Conservation (phyloP, 2,797 vertebrate species). For the Sandelia bainsii region DNA sequence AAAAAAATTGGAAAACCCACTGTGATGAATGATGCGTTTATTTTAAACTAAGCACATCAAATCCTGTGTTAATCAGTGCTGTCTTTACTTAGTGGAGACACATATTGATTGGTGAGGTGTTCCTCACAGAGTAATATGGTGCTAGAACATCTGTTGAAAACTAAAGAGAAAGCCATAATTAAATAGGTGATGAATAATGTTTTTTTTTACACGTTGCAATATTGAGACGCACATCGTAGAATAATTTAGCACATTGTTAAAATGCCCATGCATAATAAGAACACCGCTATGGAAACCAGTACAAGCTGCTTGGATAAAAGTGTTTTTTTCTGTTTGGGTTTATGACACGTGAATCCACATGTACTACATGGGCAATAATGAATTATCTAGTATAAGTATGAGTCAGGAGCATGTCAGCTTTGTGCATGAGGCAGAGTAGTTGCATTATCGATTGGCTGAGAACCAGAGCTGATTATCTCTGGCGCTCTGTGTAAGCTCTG, state of each 20-base stretch:
- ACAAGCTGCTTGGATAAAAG: slow-evolving; percentile 8
- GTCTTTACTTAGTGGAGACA: slow-evolving; percentile 23
- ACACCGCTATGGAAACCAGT: slow-evolving; percentile 4
- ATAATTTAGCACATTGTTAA: slow-evolving; percentile 22
- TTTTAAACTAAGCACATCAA: not conserved
- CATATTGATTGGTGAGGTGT: slow-evolving; percentile 31
- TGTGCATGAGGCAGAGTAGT: slow-evolving; percentile 3
- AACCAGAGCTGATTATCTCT: slow-evolving; percentile 31
- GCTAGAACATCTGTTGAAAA: slow-evolving; percentile 43
- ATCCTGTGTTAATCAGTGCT: slow-evolving; percentile 26
- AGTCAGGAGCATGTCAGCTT: slow-evolving; percentile 19
- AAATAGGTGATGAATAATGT: slow-evolving; percentile 29
- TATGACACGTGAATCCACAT: slow-evolving; percentile 47
- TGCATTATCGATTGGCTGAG: slow-evolving; percentile 18
- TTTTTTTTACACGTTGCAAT: slow-evolving; percentile 10
- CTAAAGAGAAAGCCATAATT: slow-evolving; percentile 15
- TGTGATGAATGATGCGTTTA: slow-evolving; percentile 9
- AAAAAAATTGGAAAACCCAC: not conserved
- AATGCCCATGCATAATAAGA: not conserved
- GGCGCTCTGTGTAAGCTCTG: slow-evolving; percentile 14
- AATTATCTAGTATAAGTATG: slow-evolving; percentile 51
- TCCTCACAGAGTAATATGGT: slow-evolving; percentile 7
- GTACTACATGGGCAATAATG: slow-evolving; percentile 29
- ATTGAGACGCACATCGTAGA: slow-evolving; percentile 8
- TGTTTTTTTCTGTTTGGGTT: slow-evolving; percentile 41